Percentiles rank a stretch among this genome's conserved stretches.
phyloP scores from a whole-genome alignment of 1,140 invertebrate genomes.

The Pararge aegeria region DNA sequence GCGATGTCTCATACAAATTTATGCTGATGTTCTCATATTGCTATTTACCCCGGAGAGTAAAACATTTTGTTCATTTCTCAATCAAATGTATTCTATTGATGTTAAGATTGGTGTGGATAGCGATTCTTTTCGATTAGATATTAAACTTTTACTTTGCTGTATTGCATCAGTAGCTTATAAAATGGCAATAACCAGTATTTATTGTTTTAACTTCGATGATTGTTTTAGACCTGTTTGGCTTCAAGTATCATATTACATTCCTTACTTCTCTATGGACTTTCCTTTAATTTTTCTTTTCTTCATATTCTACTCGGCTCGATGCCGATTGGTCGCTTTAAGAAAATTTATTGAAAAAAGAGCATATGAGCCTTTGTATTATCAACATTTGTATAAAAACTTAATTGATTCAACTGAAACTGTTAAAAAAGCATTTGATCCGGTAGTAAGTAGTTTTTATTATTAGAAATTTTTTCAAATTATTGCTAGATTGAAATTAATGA shows the following conservation, averaged over 20 bases:
- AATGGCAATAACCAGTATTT: background rate
- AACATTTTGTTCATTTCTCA: conserved; percentile 9
- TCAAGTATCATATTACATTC: background rate
- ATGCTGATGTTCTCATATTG: background rate
- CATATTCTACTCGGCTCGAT: background rate
- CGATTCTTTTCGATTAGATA: background rate
- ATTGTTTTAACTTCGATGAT: background rate
- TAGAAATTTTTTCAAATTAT: too few species aligned
- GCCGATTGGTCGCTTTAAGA: background rate
- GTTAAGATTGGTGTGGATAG: background rate
- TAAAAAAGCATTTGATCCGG: background rate
- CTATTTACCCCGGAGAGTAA: background rate
- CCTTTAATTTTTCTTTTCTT: background rate
- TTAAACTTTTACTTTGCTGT: background rate
- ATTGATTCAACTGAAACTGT: background rate
- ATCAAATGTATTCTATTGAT: background rate
- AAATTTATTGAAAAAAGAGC: background rate
- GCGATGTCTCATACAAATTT: background rate
- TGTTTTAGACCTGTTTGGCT: background rate
- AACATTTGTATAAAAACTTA: background rate
- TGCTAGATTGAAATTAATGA: too few species aligned
- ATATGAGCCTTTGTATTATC: background rate
- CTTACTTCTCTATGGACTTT: background rate
- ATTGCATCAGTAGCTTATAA: background rate
- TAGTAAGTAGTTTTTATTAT: too few species aligned